A percentile compares a stretch with the other conserved stretches of the same genome.
Evolutionary conservation across 2,797 vertebrate species (phyloP).

Genomic region (Oreochromis mossambicus): DNA sequence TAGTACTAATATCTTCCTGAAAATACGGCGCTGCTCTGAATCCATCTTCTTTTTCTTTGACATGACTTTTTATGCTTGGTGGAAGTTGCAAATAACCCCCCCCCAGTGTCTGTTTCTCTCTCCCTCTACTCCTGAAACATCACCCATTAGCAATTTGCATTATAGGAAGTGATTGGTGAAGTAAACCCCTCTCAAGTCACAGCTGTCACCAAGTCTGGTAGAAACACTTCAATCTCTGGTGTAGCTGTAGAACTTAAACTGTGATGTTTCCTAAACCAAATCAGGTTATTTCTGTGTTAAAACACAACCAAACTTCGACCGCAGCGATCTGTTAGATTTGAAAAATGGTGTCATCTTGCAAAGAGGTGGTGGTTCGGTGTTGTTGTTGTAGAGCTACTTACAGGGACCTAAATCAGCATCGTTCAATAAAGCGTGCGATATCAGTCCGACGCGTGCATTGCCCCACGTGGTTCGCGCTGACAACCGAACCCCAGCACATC

Average conservation of each 20-base stretch:
- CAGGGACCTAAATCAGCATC: neutral
- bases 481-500: neutral
- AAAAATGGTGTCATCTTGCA: neutral
- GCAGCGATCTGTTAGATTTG: rapidly evolving
- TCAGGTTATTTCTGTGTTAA: neutral
- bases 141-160: neutral
- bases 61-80: neutral
- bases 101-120: neutral
- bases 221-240: neutral
- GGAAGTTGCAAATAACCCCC: neutral
- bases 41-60: neutral
- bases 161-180: neutral
- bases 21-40: neutral
- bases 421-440: rapidly evolving
- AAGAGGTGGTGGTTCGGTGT: neutral
- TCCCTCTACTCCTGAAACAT: neutral
- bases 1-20: neutral
- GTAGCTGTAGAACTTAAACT: rapidly evolving
- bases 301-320: neutral
- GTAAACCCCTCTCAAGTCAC: neutral
- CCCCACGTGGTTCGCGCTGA: neutral
- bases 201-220: neutral
- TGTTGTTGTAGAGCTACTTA: neutral
- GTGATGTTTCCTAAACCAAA: neutral
- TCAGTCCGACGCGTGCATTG: no score